Percentiles rank a stretch among this genome's conserved stretches.
Conservation (phyloP, 2,113 vertebrate species). For the Cebus imitator region DNA sequence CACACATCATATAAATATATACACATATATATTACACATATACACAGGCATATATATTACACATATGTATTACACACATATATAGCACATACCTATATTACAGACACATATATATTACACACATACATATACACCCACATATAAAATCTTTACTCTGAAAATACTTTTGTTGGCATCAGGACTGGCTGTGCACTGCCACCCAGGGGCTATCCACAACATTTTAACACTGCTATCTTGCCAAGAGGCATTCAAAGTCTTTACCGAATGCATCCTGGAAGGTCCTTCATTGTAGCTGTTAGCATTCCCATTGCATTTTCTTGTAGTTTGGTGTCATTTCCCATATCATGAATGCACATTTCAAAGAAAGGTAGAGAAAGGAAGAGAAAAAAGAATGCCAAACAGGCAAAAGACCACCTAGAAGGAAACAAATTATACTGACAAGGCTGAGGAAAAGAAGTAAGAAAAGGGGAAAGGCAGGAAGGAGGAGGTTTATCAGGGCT, state of each 20-base stretch:
- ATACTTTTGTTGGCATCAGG: conserved; percentile 72
- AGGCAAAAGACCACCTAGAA: conserved; percentile 76
- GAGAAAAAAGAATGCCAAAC: conserved; percentile 63
- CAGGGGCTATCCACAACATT: conserved; percentile 83
- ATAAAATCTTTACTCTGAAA: conserved; percentile 64
- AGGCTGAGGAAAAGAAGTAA: conserved; percentile 50
- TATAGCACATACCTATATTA: neutral
- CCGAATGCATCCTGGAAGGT: neutral
- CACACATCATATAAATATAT: too few relatives aligned
- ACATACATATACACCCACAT: neutral
- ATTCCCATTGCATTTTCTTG: conserved; percentile 57
- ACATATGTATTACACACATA: neutral
- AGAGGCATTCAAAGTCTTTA: conserved; percentile 71
- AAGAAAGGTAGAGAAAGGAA: conserved; percentile 52
- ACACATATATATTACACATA: neutral
- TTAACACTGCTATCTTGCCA: conserved; percentile 72
- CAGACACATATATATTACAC: neutral
- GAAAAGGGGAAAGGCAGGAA: conserved; percentile 46
- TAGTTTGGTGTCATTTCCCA: conserved; percentile 55
- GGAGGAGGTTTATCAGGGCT: conserved; percentile 78
- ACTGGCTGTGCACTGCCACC: conserved; percentile 85
- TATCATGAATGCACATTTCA: conserved; percentile 44
- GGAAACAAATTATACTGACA: conserved; percentile 75
- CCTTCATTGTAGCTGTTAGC: conserved; percentile 38
- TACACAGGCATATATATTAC: neutral